Evolutionary conservation across 1,140 invertebrate genomes (phyloP).

Genomic region (Polypedilum vanderplanki): DNA sequence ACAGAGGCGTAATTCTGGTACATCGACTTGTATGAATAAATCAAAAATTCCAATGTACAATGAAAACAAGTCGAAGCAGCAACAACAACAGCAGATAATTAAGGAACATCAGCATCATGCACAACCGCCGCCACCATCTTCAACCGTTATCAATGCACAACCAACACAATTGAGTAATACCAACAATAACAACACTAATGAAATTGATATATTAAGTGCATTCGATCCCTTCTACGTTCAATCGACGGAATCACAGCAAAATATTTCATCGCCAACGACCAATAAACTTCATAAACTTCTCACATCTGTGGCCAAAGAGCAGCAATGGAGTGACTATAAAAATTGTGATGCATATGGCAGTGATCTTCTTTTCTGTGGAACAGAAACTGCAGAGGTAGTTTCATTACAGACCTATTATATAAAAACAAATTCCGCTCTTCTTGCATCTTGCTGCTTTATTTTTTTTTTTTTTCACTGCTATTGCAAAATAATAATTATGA

Average conservation of each 20-base stretch:
- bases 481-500: too few relatives aligned
- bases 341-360: constrained; percentile 19
- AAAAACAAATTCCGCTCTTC: too few relatives aligned
- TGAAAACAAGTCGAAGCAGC: background rate
- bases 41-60: constrained; percentile 11
- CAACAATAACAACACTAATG: background rate
- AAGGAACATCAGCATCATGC: background rate
- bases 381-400: constrained; percentile 24
- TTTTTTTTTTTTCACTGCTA: too few relatives aligned
- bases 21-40: constrained; percentile 20
- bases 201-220: constrained; percentile 36
- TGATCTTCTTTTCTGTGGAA: constrained; percentile 1
- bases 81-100: background rate
- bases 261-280: constrained; percentile 11
- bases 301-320: background rate
- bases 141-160: background rate
- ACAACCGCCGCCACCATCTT: background rate
- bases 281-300: constrained; percentile 23
- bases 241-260: constrained; percentile 32
- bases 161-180: constrained; percentile 2
- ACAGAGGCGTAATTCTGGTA: constrained; percentile 11
- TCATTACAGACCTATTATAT: background rate
- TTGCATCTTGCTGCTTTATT: too few relatives aligned
- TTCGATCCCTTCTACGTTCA: constrained; percentile 42
- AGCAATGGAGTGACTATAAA: constrained; percentile 20